Base-by-base conservation (phyloP, 2,797 vertebrate genomes). In the Danionella dracula region DNA sequence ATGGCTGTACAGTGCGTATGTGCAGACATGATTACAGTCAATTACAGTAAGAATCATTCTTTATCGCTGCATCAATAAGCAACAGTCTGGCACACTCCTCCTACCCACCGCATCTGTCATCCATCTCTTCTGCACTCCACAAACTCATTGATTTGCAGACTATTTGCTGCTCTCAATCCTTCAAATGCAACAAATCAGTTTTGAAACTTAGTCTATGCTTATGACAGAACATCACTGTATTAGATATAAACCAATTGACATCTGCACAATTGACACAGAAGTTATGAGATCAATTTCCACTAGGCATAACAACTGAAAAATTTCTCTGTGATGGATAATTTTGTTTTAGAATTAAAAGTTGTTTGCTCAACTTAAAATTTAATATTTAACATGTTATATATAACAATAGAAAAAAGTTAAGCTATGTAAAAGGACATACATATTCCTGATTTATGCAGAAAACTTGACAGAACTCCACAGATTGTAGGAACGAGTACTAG, bases 21-120 rank as follows among this genome's bases (percentile, higher is more conserved):
- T 45, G 46, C 62, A 53, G n/a, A 65, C 48, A 63, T 70, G 58
- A 72, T 78, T 68, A 58, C 15, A 54, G 35, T 59, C 44, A 74
- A 75, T 64, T 73, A 68, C 49, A 72, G 63, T 59, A 72, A 65
- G 55, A 34, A 50, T 42, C 41, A 44, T 69, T 64, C 61, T 70
- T 42, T 58, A 40, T 66, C 50, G 59, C 59, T 58, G 53, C 57
- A 51, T 57, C 64, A 34, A 32, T 55, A 68, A 66, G 49, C 41
- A 50, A 42, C 63, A 56, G 63, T 66, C 51, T 66, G 63, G 20
- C 53, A 57, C 53, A 46, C 53, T 56, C 63, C 63, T 45, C 63
- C 63, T 66, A 66, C 63, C 32, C 45, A 46, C 51, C 29, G 53
- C 63, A 66, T 56, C 51, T 56, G 51, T 55, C 21, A 66, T 56